Evolutionary conservation across 2,888 invertebrate genomes (phyloP), one percentile per base, ranked within the genome.

Genomic region (Mythimna impura): DNA sequence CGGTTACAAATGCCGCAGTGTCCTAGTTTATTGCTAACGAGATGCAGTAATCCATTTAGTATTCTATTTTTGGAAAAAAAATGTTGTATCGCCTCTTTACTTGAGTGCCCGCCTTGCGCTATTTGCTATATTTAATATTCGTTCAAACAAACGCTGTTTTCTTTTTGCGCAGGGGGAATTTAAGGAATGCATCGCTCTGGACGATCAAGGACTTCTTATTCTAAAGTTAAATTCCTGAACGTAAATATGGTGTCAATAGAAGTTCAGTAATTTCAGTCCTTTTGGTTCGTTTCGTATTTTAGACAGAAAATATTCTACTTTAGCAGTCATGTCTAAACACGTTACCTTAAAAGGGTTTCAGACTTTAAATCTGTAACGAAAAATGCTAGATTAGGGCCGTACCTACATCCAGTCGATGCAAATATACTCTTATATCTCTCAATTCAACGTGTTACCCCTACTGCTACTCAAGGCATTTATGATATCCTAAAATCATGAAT

Each of bases 1-100:
- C 90, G 89, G 88, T 87, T 86, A 87, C 84, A 83, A 90, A 88
- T 88, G 85, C 90, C 89, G 92, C 93, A 91, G 91, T 92, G 92
- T 80, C 89, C 91, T 87, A 92, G 87, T 91, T 93, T 88, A 80
- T 84, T 79, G 78, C 85, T 84, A 83, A 88, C 85, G 80, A 90
- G 89, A 90, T 90, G 90, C 89, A 81, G 82, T 80, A 88, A 88
- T 88, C 86, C 88, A 81, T 86, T 86, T 85, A 81, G 71, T 77
- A 84, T 79, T 86, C 78, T 81, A 84, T 86, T 85, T 89, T 85
- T 81, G 83, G 73, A 82, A 83, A 84, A 84, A 84, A 84, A 85
- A 62, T 12, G 3, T 43, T 50, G 22, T 73, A 73, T 78, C 36
- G 50, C 75, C 34, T 52, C 9, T 57, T 66, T 43, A 61, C n/a